Evolutionary conservation across 2,888 invertebrate species (phyloP).

Genomic region (Dascillus cervinus): DNA sequence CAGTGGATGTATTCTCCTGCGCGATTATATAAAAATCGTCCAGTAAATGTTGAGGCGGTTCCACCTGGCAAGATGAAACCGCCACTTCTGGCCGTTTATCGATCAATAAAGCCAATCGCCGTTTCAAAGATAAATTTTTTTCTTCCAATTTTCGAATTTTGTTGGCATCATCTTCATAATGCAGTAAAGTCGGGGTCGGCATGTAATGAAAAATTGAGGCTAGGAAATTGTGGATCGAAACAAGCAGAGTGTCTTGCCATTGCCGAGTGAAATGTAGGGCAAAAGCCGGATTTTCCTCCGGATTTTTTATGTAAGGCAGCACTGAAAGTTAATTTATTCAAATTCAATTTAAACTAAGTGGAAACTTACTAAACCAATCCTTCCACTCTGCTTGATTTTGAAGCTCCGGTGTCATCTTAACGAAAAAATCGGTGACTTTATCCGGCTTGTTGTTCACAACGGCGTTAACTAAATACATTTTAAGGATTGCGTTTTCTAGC

Average conservation of each 20-base stretch:
- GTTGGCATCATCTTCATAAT: constrained; percentile 78
- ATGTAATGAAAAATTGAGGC: constrained; percentile 82
- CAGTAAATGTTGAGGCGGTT: constrained; percentile 71
- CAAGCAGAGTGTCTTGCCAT: constrained; percentile 91
- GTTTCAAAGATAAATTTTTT: constrained; percentile 66
- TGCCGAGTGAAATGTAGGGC: constrained; percentile 83
- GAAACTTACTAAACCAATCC: constrained; percentile 92
- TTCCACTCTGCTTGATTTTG: constrained; percentile 90
- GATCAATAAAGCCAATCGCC: constrained; percentile 47
- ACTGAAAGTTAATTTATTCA: constrained; percentile 49
- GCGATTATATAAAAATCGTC: constrained; percentile 90
- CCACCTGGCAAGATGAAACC: constrained; percentile 56
- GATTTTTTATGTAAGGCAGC: constrained; percentile 83
- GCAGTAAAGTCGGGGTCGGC: constrained; percentile 78
- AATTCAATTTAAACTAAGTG: constrained; percentile 3
- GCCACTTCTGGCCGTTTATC: constrained; percentile 35
- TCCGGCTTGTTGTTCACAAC: constrained; percentile 74
- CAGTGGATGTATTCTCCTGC: constrained; percentile 54
- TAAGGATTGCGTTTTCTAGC: constrained; percentile 76
- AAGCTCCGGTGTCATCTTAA: constrained; percentile 77
- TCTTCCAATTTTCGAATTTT: constrained; percentile 75
- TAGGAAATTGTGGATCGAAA: constrained; percentile 87
- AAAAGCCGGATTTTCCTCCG: constrained; percentile 84
- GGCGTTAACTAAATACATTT: constrained; percentile 85
- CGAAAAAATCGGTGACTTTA: constrained; percentile 82